phyloP scores from a whole-genome alignment of 1,140 invertebrate species.

The Drosophila kepulauana region DNA sequence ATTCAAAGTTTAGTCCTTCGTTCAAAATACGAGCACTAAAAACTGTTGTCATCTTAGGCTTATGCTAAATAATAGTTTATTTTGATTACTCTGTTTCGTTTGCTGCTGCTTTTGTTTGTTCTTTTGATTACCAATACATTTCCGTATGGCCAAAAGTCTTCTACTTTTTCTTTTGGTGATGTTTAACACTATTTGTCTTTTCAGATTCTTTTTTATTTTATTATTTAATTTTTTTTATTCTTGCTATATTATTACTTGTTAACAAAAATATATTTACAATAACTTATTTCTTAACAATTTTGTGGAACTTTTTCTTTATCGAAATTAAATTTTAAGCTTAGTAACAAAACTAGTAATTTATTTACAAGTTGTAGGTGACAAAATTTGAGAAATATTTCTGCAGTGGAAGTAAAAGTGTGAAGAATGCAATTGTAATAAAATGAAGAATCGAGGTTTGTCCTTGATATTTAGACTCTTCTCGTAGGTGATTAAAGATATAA shows the following conservation, averaged over 20 bases:
- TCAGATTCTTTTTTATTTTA: constrained; percentile 1
- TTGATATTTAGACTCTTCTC: too few relatives aligned
- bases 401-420: background rate
- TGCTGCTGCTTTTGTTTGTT: constrained; percentile 34
- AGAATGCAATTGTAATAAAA: background rate
- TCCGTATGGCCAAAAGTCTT: constrained; percentile 30
- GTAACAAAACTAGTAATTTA: constrained; percentile 8
- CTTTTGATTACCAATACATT: constrained; percentile 67
- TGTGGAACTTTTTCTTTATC: constrained; percentile 21
- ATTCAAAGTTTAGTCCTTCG: constrained; percentile 45
- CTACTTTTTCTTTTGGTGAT: background rate
- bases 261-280: constrained; percentile 77
- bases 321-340: constrained; percentile 22
- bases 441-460: too few relatives aligned
- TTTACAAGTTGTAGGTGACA: constrained; percentile 3
- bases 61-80: constrained; percentile 74
- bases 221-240: constrained; percentile 45
- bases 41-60: constrained; percentile 24
- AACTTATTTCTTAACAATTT: constrained; percentile 30
- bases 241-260: constrained; percentile 34
- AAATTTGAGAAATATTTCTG: background rate
- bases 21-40: constrained; percentile 61
- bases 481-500: too few relatives aligned
- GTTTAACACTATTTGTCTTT: background rate
- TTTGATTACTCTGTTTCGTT: constrained; percentile 70